Conservation (phyloP, 1,140 invertebrate species). For the Elymnias hypermnestra region DNA sequence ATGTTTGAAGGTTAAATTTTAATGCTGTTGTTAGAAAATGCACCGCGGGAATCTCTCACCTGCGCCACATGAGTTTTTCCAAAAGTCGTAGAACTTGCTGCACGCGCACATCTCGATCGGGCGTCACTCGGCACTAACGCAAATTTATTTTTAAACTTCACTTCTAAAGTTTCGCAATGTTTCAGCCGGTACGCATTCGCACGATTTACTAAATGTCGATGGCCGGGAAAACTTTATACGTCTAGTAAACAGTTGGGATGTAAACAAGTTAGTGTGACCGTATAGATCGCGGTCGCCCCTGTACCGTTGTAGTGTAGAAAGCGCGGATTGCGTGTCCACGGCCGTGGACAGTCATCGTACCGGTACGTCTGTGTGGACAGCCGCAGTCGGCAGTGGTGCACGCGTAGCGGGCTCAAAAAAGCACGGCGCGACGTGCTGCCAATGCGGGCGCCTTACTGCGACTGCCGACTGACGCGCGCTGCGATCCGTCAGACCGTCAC, state of each 20-base stretch:
- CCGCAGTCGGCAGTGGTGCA: constrained; percentile 5
- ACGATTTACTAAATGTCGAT: constrained; percentile 41
- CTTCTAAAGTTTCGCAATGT: constrained; percentile 69
- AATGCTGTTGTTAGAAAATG: constrained; percentile 11
- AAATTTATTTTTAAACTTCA: constrained; percentile 74
- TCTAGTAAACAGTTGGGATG: constrained; percentile 36
- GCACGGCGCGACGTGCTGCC: constrained; percentile 35
- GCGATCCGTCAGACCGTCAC: constrained; percentile 11
- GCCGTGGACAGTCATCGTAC: constrained; percentile 44
- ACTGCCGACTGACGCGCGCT: constrained; percentile 36
- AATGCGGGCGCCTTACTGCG: constrained; percentile 45
- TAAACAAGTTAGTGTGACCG: constrained; percentile 58
- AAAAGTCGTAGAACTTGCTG: constrained; percentile 71
- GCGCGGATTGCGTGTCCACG: constrained; percentile 32
- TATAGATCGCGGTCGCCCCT: constrained; percentile 35
- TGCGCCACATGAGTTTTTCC: constrained; percentile 68
- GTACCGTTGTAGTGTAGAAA: constrained; percentile 61
- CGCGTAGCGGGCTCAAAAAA: constrained; percentile 10
- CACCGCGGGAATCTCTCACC: constrained; percentile 37
- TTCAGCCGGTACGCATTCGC: constrained; percentile 47
- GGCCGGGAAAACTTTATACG: constrained; percentile 42
- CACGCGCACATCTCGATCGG: constrained; percentile 61
- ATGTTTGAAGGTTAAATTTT: no score
- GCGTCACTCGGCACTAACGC: constrained; percentile 57
- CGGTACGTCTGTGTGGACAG: constrained; percentile 27